Evolutionary conservation across 2,888 invertebrate genomes (phyloP).

Genomic region (Campoletis raptor): DNA sequence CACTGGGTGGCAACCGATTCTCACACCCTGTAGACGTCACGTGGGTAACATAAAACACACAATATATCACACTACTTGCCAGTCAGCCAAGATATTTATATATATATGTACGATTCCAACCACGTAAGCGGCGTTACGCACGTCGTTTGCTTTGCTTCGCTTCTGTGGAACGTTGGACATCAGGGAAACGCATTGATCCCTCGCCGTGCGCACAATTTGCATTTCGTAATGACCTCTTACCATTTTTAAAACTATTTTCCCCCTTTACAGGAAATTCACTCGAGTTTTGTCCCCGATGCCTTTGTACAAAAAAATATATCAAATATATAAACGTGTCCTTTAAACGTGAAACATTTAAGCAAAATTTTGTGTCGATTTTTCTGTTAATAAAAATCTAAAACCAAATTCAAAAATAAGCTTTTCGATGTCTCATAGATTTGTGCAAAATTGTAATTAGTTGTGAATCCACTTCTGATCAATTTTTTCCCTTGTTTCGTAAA

Average conservation of each 20-base stretch:
- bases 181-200: conserved; percentile 81
- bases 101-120: conserved; percentile 71
- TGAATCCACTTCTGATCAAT: background rate
- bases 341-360: background rate
- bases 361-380: background rate
- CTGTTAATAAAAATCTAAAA: background rate
- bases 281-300: background rate
- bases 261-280: conserved; percentile 30
- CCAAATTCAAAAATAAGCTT: too few species aligned
- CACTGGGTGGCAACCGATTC: conserved; percentile 79
- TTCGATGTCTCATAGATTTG: background rate
- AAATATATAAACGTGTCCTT: background rate
- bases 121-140: conserved; percentile 81
- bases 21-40: conserved; percentile 78
- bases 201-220: conserved; percentile 81
- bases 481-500: background rate
- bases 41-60: conserved; percentile 48
- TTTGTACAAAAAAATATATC: background rate
- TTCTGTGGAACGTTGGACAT: conserved; percentile 73
- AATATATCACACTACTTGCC: conserved; percentile 39
- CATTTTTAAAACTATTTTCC: conserved; percentile 37
- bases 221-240: conserved; percentile 82
- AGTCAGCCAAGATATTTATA: conserved; percentile 46
- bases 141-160: conserved; percentile 67
- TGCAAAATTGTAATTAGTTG: background rate